Conservation (phyloP, 2,113 vertebrate species). For the Rhinichthys klamathensis region DNA sequence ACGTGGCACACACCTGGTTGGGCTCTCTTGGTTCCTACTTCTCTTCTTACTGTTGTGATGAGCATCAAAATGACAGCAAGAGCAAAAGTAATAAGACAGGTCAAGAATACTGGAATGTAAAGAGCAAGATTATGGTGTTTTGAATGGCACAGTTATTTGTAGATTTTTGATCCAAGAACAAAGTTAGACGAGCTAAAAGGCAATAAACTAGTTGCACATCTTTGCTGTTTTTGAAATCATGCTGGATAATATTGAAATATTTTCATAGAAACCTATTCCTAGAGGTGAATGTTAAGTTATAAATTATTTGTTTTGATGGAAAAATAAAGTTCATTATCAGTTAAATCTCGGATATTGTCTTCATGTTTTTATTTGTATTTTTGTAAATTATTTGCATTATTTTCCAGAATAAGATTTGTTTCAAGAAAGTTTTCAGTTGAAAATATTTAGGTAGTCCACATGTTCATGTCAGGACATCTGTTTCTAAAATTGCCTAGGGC, state of each 20-base stretch:
- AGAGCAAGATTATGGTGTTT: not conserved
- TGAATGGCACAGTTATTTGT: slow-evolving; percentile 29
- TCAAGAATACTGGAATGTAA: not conserved
- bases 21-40: slow-evolving; percentile 16
- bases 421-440: not conserved
- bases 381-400: not conserved
- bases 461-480: slow-evolving; percentile 16
- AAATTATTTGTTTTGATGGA: slow-evolving; percentile 68
- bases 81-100: not conserved
- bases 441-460: slow-evolving; percentile 5
- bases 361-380: not conserved
- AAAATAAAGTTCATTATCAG: slow-evolving; percentile 67
- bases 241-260: slow-evolving; percentile 62
- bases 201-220: slow-evolving; percentile 77
- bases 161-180: slow-evolving; percentile 46
- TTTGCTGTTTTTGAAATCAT: slow-evolving; percentile 40
- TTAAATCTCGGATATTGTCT: slow-evolving; percentile 22
- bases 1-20: not conserved
- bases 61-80: not conserved
- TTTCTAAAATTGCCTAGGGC: slow-evolving; percentile 11
- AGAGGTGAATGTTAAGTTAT: slow-evolving; percentile 76
- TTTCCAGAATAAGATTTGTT: not conserved
- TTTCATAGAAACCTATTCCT: slow-evolving; percentile 68
- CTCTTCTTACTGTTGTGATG: slow-evolving; percentile 36
- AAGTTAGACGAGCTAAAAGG: slow-evolving; percentile 71